Conservation (phyloP, 2,888 invertebrate genomes). For the Epistrophe eligans region DNA sequence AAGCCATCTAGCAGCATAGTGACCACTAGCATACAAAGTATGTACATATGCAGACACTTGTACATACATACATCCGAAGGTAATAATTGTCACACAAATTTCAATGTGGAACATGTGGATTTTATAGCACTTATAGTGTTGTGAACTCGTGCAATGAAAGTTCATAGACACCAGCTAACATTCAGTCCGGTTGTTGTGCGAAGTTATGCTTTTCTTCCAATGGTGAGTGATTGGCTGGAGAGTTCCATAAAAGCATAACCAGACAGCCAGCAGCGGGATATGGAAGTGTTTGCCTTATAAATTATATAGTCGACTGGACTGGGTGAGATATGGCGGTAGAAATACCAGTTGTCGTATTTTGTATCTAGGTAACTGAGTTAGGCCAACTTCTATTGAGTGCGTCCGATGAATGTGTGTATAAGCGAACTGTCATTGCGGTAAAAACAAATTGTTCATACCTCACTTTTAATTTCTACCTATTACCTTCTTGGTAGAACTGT, state of each 20-base stretch:
- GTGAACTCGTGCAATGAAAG: conserved; percentile 65
- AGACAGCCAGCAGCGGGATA: conserved; percentile 41
- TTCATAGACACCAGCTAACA: conserved; percentile 63
- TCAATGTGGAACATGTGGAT: conserved; percentile 57
- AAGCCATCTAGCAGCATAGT: conserved; percentile 33
- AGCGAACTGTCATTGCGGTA: conserved; percentile 33
- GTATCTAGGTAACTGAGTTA: conserved; percentile 74
- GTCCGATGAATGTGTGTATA: conserved; percentile 1
- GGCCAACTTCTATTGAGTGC: conserved; percentile 63
- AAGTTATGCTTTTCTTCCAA: conserved; percentile 53
- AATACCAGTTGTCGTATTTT: conserved; percentile 54
- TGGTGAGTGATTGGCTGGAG: conserved; percentile 54
- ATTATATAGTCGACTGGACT: conserved; percentile 62
- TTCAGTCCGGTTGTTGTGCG: conserved; percentile 48
- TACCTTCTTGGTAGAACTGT: conserved; percentile 1
- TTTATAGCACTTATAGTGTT: conserved; percentile 32
- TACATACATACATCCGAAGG: too few relatives aligned
- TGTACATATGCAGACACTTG: too few relatives aligned
- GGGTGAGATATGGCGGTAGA: conserved; percentile 74
- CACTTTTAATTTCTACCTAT: conserved; percentile 63
- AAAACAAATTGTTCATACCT: conserved; percentile 36
- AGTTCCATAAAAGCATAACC: conserved; percentile 69
- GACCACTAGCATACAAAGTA: conserved; percentile 40
- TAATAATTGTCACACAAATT: conserved; percentile 30
- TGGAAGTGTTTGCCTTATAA: conserved; percentile 66